Conservation (phyloP, 2,888 invertebrate genomes). For the Anarsia innoxiella region DNA sequence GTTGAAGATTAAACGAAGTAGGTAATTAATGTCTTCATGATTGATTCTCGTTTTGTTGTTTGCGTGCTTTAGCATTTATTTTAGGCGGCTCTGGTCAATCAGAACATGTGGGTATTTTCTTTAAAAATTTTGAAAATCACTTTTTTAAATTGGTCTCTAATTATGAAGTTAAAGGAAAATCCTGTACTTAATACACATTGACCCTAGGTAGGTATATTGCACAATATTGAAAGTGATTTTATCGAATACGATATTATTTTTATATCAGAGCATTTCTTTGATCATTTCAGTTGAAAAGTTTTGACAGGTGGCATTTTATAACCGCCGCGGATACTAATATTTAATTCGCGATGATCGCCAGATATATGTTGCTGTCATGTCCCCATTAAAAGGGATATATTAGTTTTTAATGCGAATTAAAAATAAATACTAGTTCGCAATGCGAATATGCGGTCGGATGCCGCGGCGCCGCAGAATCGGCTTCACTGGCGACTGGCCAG, state of each 20-base stretch:
- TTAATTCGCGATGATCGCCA: conserved; percentile 1
- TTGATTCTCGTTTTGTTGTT: conserved; percentile 39
- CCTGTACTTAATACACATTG: no score
- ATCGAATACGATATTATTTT: no score
- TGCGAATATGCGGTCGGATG: conserved; percentile 45
- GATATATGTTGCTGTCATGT: conserved; percentile 12
- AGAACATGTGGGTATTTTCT: no score
- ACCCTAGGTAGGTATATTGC: no score
- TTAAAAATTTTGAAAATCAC: no score
- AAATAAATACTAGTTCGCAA: conserved; percentile 37
- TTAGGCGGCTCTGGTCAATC: no score
- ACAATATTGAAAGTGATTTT: no score
- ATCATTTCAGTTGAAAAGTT: no score
- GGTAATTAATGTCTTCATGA: conserved; percentile 59
- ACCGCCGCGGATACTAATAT: neutral
- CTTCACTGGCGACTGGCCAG: conserved; percentile 47
- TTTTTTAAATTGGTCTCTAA: no score
- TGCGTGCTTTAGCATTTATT: neutral
- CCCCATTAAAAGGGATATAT: conserved; percentile 18
- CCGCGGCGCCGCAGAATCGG: conserved; percentile 58
- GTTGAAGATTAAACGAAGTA: conserved; percentile 53
- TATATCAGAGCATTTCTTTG: no score
- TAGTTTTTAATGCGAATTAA: conserved; percentile 27
- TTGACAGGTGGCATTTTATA: no score
- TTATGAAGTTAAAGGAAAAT: no score